phyloP scores from a whole-genome alignment of 1,140 invertebrate species.

The Prorops nasuta region DNA sequence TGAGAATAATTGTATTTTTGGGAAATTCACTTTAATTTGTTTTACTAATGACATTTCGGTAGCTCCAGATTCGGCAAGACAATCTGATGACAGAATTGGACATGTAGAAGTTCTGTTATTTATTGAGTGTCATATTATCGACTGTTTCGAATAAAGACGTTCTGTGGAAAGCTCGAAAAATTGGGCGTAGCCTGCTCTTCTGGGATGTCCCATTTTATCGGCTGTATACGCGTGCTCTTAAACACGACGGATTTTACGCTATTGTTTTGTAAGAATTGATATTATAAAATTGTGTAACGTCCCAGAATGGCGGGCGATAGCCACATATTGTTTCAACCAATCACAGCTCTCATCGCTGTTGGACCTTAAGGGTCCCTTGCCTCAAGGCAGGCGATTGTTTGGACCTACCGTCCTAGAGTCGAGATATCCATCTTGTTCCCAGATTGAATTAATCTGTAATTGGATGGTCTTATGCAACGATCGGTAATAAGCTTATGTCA shows the following conservation, averaged over 20 bases:
- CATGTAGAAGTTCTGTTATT: conserved; percentile 56
- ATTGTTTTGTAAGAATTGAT: neutral
- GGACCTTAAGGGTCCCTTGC: conserved; percentile 56
- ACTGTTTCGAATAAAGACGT: conserved; percentile 51
- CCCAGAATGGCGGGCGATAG: conserved; percentile 43
- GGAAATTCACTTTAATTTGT: no score
- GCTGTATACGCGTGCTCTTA: no score
- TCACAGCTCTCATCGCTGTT: conserved; percentile 58
- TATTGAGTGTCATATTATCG: conserved; percentile 55
- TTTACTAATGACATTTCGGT: no score
- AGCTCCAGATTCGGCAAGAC: conserved; percentile 39
- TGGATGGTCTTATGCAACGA: no score
- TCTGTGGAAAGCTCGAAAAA: conserved; percentile 49
- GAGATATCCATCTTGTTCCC: conserved; percentile 24
- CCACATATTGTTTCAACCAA: conserved; percentile 59
- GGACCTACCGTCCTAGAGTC: conserved; percentile 54
- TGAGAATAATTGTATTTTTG: no score
- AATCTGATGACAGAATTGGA: conserved; percentile 43
- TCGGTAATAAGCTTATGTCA: no score
- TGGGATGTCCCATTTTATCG: conserved; percentile 24
- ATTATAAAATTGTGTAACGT: conserved; percentile 9
- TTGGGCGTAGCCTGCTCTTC: conserved; percentile 44
- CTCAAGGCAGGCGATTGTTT: conserved; percentile 58
- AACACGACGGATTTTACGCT: no score
- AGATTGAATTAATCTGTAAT: no score